Evolutionary conservation across 2,888 invertebrate species (phyloP), one percentile per base, ranked within the genome.

Genomic region (Cerceris rybyensis): DNA sequence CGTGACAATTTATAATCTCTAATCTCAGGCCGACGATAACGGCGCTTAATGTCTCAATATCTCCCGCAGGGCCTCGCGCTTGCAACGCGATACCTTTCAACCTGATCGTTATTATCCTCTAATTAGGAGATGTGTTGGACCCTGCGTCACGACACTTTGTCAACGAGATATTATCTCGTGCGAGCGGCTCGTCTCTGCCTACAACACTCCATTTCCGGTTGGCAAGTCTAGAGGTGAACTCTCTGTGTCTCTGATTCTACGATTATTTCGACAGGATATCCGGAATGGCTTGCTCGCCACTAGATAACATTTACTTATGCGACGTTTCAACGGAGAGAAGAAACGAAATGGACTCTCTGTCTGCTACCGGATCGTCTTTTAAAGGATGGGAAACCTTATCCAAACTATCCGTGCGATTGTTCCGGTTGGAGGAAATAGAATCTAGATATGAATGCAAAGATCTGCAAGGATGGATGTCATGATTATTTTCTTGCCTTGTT

Each of bases 181-280:
- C 75, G 81, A 75, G 80, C 82, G 78, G 72, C 75, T 82, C 72
- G 78, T 82, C 77, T 70, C 71, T 76, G 66, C 75, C 75, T 64
- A 68, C 75, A 64, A 60, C 77, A 49, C 73, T 75, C 81, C 79
- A 84, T 87, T 87, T 87, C 86, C 84, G 85, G 52, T 77, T 43
- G 65, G 74, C 59, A 70, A 67, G 78, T 67, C 70, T 63, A 77
- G 49, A 46, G 59, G 66, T 57, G 59, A 60, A 65, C 64, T 54
- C 28, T 46, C 39, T 49, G 79, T 82, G 87, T 84, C 86, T 85
- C 82, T 83, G 88, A 88, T 88, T 80, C 70, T 80, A 63, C 88
- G 89, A 89, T 89, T 89, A 88, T 87, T 89, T 88, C 86, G 83
- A 85, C 86, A 87, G 87, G 90, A 90, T 90, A 88, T 90, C 90